Evolutionary conservation across 1,140 invertebrate species (phyloP), one percentile per base, ranked within the genome.

Genomic region (Drosophila virilis): DNA sequence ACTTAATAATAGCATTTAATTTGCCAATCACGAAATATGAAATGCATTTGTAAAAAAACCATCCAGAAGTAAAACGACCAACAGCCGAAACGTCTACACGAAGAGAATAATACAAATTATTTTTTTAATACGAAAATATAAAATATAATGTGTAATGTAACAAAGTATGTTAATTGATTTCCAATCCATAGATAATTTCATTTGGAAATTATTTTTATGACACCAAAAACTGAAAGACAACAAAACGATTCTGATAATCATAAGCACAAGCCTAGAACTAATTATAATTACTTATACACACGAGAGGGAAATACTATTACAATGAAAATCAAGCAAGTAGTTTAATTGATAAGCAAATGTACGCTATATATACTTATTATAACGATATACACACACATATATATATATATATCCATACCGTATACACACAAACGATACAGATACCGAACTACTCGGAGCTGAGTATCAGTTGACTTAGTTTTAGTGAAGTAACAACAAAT

Each of bases 251-350:
- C 76, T 84, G 80, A 89, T 89, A 89, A 84, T 84, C 80, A 83
- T 86, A 89, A 86, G 80, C 83, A 84, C 79, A 86, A 89, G 67
- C 76, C 75, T 33, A 80, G 58, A 85, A 50, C 45, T 80, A 80
- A 76, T 61, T 72, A 58, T 67, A 64, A 65, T 69, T 61, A 60
- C 60, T 58, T 61, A 67, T 62, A 51, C 50, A 80, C 60, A 77
- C 58, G 59, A 52, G 37, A 15, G 32, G 33, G 48, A 59, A 32
- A 38, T 40, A 68, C 45, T 66, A 77, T 70, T 67, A 80, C 40
- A 67, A 72, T 72, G 71, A 74, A 59, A 82, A 45, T 75, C 73
- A 68, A 76, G 58, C 70, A 48, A 68, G 62, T 86, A 86, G 82
- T 75, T 58, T 81, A 78, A 86, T 86, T 86, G 61, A 72, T 85